phyloP scores from a whole-genome alignment of 2,888 invertebrate species.

The Aleiodes alternator region DNA sequence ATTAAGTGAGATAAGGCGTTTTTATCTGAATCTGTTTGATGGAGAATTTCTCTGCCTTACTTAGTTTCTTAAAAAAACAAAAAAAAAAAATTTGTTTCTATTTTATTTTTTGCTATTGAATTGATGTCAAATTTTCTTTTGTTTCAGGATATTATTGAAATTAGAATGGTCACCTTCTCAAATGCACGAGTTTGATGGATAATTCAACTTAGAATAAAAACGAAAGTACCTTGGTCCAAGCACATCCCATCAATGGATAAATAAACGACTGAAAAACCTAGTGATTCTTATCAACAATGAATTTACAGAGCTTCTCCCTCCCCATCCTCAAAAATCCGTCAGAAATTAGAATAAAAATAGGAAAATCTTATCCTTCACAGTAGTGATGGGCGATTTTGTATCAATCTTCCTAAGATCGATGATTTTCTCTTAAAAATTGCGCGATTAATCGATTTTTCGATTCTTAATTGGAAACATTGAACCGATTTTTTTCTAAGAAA shows the following conservation, averaged over 20 bases:
- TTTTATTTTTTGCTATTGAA: conserved; percentile 3
- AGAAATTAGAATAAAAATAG: conserved; percentile 13
- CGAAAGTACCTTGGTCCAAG: conserved; percentile 42
- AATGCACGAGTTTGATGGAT: conserved; percentile 66
- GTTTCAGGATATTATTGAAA: conserved; percentile 64
- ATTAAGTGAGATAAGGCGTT: no score
- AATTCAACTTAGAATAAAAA: conserved; percentile 50
- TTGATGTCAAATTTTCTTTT: conserved; percentile 22
- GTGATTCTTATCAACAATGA: conserved; percentile 9
- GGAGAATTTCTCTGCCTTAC: no score
- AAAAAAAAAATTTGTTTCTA: no score
- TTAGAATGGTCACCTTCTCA: conserved; percentile 66
- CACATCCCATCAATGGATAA: conserved; percentile 20
- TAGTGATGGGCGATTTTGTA: no score
- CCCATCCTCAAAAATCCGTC: background rate
- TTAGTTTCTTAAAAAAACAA: no score
- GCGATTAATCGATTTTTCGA: no score
- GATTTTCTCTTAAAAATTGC: no score
- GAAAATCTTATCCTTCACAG: background rate
- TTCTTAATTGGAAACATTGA: no score
- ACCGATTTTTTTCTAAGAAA: no score
- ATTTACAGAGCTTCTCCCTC: background rate
- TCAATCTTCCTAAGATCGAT: no score
- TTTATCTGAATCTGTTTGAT: no score
- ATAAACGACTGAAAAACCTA: conserved; percentile 29